phyloP scores from a whole-genome alignment of 1,140 invertebrate species.

The Mizuhopecten yessoensis region DNA sequence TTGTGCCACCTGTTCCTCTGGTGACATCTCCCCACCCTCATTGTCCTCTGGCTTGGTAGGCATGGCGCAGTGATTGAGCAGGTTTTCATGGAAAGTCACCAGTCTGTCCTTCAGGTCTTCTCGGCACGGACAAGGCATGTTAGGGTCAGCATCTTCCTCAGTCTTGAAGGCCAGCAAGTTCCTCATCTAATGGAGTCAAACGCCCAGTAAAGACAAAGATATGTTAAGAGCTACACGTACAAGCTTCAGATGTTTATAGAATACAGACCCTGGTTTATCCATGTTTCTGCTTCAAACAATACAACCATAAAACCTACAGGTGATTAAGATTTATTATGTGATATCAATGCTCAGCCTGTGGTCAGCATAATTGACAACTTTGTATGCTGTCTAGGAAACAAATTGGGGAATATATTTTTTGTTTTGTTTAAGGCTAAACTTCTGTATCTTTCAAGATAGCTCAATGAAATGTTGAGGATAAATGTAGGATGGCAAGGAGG shows the following conservation, averaged over 20 bases:
- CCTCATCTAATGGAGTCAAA: conserved; percentile 71
- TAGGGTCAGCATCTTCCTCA: conserved; percentile 66
- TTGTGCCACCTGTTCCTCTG: conserved; percentile 56
- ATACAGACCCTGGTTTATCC: not conserved
- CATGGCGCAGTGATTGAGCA: conserved; percentile 78
- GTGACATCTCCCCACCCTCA: conserved; percentile 55
- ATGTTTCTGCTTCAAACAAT: no score
- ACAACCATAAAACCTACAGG: not conserved
- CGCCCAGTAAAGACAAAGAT: not conserved
- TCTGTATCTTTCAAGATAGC: no score
- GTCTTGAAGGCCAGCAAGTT: conserved; percentile 76
- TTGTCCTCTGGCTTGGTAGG: conserved; percentile 63
- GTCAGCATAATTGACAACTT: no score
- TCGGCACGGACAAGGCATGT: conserved; percentile 72
- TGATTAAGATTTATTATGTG: not conserved
- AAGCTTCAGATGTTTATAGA: no score
- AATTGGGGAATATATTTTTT: no score
- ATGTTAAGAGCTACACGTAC: no score
- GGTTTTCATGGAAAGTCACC: conserved; percentile 69
- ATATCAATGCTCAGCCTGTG: no score
- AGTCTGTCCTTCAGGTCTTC: conserved; percentile 72
- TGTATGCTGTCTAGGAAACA: no score
- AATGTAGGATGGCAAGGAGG: no score
- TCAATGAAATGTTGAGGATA: no score
- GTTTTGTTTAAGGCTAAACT: no score